These are phyloP conservation scores for Gavialis gangeticus DNA, from an alignment of 2,113 vertebrate genomes.

Conservation along the genomic window DNA sequence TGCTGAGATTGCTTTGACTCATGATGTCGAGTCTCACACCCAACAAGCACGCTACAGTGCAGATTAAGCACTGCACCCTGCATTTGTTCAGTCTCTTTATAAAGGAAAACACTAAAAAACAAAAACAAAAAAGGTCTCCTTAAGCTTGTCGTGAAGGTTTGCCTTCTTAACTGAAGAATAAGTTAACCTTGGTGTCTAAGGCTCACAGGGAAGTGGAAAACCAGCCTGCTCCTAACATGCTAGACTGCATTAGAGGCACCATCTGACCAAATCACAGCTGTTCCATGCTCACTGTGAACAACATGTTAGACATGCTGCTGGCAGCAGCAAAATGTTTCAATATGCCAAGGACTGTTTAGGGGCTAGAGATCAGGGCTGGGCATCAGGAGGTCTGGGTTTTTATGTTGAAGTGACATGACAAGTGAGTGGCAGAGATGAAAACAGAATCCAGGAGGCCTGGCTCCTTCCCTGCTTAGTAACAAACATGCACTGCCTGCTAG, in stretches of 20 bases:
- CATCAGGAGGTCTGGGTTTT: not conserved
- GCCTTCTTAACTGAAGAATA: not conserved
- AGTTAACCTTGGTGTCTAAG: fast-evolving
- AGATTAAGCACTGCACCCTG: fast-evolving
- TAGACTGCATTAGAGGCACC: not conserved
- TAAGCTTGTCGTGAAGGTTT: not conserved
- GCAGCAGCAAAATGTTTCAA: not conserved
- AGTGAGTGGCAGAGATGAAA: not conserved
- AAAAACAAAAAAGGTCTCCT: not conserved
- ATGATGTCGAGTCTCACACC: fast-evolving
- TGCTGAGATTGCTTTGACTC: not conserved
- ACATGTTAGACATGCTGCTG: too few relatives aligned
- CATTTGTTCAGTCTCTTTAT: not conserved
- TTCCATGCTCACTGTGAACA: not conserved
- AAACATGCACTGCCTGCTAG: not conserved
- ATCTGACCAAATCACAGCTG: fast-evolving
- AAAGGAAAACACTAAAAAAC: not conserved
- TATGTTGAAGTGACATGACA: not conserved
- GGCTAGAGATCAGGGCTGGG: not conserved
- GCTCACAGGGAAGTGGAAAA: fast-evolving
- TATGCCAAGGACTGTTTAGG: not conserved
- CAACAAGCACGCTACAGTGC: not conserved
- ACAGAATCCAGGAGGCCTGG: not conserved
- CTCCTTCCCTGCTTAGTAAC: not conserved
- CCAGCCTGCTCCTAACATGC: not conserved